Conservation (phyloP, 1,140 invertebrate genomes). For the Neodiprion pinetum region DNA sequence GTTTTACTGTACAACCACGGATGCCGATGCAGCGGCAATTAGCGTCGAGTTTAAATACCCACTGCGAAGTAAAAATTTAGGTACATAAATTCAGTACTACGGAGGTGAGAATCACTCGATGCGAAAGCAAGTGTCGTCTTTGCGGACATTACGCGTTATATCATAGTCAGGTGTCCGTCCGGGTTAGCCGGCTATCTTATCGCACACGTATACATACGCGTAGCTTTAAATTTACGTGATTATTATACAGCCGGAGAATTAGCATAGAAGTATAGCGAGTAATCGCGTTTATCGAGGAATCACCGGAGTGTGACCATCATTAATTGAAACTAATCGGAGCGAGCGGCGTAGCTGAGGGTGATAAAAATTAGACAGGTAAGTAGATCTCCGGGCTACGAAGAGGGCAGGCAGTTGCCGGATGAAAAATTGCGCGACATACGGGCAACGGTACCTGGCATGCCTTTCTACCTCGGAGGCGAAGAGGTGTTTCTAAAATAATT, state of each 20-base stretch:
- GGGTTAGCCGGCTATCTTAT: background rate
- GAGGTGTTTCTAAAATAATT: background rate
- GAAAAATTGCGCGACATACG: too few species aligned
- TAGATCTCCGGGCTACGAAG: too few species aligned
- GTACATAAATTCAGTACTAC: too few species aligned
- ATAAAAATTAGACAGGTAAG: too few species aligned
- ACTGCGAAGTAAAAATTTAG: too few species aligned
- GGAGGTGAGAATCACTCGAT: background rate
- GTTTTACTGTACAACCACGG: too few species aligned
- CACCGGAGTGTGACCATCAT: background rate
- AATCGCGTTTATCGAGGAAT: background rate
- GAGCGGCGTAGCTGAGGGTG: background rate
- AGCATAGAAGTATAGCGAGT: background rate
- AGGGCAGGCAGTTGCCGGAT: too few species aligned
- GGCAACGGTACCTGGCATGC: too few species aligned
- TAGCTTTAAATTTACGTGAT: background rate
- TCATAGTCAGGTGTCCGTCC: background rate
- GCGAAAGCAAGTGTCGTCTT: background rate
- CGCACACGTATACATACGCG: background rate
- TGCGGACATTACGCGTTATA: too few species aligned
- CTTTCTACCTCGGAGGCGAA: too few species aligned
- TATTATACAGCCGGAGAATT: background rate
- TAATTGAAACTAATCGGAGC: slow-evolving; percentile 1
- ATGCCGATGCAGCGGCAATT: too few species aligned
- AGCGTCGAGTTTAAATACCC: too few species aligned